Percentiles rank a stretch among this genome's conserved stretches.
These are phyloP conservation scores for Sarcophaga caerulescens DNA, from an alignment of 2,888 invertebrate species.

Conservation along the genomic window DNA sequence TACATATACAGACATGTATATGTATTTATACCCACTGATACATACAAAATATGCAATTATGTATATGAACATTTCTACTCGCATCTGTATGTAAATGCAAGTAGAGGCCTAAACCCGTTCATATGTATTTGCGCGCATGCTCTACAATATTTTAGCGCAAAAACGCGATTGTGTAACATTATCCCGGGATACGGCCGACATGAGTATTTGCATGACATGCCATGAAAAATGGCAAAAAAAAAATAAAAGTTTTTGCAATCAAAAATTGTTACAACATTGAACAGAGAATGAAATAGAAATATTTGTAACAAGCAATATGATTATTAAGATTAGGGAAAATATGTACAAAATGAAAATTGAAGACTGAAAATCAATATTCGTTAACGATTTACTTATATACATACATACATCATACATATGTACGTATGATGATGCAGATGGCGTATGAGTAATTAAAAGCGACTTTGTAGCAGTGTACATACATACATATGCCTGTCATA, in stretches of 20 bases:
- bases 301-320: neutral
- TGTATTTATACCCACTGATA: slow-evolving; percentile 39
- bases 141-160: slow-evolving; percentile 55
- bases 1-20: slow-evolving; percentile 23
- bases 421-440: slow-evolving; percentile 2
- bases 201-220: slow-evolving; percentile 66
- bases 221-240: slow-evolving; percentile 53
- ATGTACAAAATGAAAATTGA: neutral
- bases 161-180: slow-evolving; percentile 65
- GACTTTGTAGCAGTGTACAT: too few species aligned
- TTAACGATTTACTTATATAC: neutral
- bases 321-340: neutral
- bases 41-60: slow-evolving; percentile 9
- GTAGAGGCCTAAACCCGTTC: slow-evolving; percentile 62
- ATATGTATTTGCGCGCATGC: slow-evolving; percentile 62
- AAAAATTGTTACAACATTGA: slow-evolving; percentile 50
- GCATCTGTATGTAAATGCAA: slow-evolving; percentile 6
- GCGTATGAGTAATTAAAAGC: slow-evolving; percentile 37
- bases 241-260: slow-evolving; percentile 56
- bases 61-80: neutral
- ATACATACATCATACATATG: too few species aligned
- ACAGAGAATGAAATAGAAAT: slow-evolving; percentile 17
- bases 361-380: neutral
- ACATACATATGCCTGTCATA: neutral
- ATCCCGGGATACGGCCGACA: slow-evolving; percentile 62